These are phyloP conservation scores for Drosophila sulfurigaster DNA, from an alignment of 1,140 invertebrate genomes.

Conservation along the genomic window DNA sequence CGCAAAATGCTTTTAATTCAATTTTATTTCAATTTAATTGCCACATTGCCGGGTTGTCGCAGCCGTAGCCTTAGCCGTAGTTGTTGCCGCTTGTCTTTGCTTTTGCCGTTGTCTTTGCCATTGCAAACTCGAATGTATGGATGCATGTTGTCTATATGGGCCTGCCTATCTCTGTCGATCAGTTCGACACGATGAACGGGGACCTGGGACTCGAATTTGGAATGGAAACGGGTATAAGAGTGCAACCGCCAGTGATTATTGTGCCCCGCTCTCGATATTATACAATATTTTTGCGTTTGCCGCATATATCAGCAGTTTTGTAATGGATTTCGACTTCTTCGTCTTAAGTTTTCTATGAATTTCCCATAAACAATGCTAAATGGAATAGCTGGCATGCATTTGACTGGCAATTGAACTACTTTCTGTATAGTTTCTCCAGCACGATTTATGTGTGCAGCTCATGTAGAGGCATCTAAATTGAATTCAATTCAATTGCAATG, in stretches of 20 bases:
- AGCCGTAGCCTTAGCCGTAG: not conserved
- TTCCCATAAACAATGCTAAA: conserved; percentile 76
- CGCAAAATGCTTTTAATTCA: conserved; percentile 82
- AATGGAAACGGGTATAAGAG: conserved; percentile 26
- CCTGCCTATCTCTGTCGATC: conserved; percentile 74
- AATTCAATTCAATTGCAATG: conserved; percentile 37
- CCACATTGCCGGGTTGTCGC: conserved; percentile 65
- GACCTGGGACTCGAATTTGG: conserved; percentile 31
- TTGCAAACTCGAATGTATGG: conserved; percentile 29
- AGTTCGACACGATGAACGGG: conserved; percentile 54
- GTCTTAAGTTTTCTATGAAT: conserved; percentile 76
- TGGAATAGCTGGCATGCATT: conserved; percentile 57
- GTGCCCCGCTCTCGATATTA: conserved; percentile 54
- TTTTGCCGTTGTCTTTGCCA: conserved; percentile 9
- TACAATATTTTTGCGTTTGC: conserved; percentile 73
- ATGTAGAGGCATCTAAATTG: conserved; percentile 51
- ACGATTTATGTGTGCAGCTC: conserved; percentile 60
- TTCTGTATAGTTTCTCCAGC: conserved; percentile 37
- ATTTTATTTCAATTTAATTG: conserved; percentile 83
- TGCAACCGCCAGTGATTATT: conserved; percentile 50
- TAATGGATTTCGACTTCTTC: conserved; percentile 72
- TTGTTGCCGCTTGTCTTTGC: too few species aligned
- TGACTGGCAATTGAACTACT: conserved; percentile 75
- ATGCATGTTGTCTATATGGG: conserved; percentile 49
- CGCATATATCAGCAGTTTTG: conserved; percentile 44